Evolutionary conservation across 2,113 vertebrate species (phyloP), one percentile per base, ranked within the genome.

Genomic region (Pontoporia blainvillei): DNA sequence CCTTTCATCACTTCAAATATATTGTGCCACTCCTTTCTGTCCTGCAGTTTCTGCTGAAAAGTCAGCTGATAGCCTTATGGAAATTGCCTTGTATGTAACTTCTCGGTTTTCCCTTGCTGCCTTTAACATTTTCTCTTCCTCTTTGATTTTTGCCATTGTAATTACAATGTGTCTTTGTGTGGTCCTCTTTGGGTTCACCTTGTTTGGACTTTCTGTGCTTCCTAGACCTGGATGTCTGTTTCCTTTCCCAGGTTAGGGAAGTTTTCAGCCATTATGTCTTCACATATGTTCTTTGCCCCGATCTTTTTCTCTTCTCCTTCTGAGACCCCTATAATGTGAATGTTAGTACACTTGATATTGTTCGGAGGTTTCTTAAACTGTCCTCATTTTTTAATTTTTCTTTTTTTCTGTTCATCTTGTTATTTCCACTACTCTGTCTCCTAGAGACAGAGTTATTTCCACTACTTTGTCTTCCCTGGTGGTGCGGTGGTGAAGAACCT

Each of bases 21-120:
- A 49, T 5, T 1, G 44, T 1, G 29, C 29, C 72, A 46, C 29
- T 1, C 29, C 29, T 8, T 5, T 17, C 31, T 3, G 29, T 8
- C 72, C 3, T 49, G 29, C 44, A 12, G 72, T 34, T 49, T 49
- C 72, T 34, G 72, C 44, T 49, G 72, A 49, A 29, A 20, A 49
- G 72, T 34, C 44, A 20, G 44, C 11, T 29, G 27, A 0, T 20
- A 31, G 29, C 72, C 3, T 6, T 34, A 11, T 11, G 72, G 44
- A 15, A 11, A 75, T 1, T 6, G 27, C 15, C 44, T 36, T 49
- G 44, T 3, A 3, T 49, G 72, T 11, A 20, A 3, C 72, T 34
- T 9, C 17, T 6, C 3, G 17, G 17, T 3, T 49, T 49, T 31
- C 72, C 54, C 54, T 57, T 57, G 54, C 54, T 57, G 54, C 54